Conservation (phyloP, 2,888 invertebrate species). For the Miltochrista miniata region DNA sequence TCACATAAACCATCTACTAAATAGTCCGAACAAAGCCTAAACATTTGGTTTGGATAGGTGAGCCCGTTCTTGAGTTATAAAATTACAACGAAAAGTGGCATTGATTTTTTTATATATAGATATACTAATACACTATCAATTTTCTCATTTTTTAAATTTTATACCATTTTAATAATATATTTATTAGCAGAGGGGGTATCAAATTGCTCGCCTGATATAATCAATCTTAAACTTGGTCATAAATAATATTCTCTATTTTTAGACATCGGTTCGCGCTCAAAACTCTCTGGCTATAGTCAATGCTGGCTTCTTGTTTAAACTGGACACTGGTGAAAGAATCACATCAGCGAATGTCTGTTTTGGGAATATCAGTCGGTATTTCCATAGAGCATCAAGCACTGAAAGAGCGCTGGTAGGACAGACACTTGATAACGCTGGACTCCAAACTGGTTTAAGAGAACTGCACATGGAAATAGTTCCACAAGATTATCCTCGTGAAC, state of each 20-base stretch:
- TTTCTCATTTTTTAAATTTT: too few species aligned
- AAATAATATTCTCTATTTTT: slow-evolving; percentile 1
- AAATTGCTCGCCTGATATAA: too few species aligned
- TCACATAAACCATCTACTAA: too few species aligned
- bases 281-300: slow-evolving; percentile 91
- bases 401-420: slow-evolving; percentile 76
- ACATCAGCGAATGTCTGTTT: slow-evolving; percentile 84
- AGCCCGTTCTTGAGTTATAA: too few species aligned
- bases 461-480: slow-evolving; percentile 86
- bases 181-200: too few species aligned
- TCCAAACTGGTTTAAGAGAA: slow-evolving; percentile 76
- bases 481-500: slow-evolving; percentile 85
- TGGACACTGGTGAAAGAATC: slow-evolving; percentile 68
- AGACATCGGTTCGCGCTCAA: slow-evolving; percentile 90
- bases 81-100: too few species aligned
- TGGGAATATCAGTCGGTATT: slow-evolving; percentile 84
- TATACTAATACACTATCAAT: too few species aligned
- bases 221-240: too few species aligned
- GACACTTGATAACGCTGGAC: slow-evolving; percentile 63
- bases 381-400: slow-evolving; percentile 83
- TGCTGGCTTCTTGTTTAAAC: slow-evolving; percentile 87
- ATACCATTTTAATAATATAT: too few species aligned
- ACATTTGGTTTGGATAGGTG: too few species aligned
- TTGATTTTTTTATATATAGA: too few species aligned
- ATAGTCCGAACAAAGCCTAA: too few species aligned